Base-by-base conservation (phyloP, 2,888 invertebrate species). In the Julus scandinavius region DNA sequence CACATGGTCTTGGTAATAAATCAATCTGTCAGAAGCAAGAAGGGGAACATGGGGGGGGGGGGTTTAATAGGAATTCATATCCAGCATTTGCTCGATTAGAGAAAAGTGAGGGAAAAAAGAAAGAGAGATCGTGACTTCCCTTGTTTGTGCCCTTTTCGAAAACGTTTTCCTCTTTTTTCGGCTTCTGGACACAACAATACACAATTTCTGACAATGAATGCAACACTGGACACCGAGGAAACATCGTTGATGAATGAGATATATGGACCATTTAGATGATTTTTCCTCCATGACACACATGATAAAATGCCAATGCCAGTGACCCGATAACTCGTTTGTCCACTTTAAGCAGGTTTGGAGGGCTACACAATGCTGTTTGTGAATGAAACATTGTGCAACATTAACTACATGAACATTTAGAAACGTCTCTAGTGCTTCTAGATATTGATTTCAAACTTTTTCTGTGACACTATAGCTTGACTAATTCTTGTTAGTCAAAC, bases 21-120 rank as follows among this genome's bases (percentile, higher is more conserved):
- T 88, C 88, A 88, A 88, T 88, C 88, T 88, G 88, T 88, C 88
- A 88, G 9, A 87, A 38, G 20, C 85, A 85, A 85, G 85, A 50
- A 85, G n/a, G 41, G 45, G 85, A 85, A 50, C 85, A 85, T 85
- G n/a, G 85, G 50, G 50, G 41, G 85, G 20, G 50, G 3, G 85
- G 45, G 11, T 85, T 85, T 85, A 85, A 85, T 85, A 85, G 85
- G 85, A 85, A 85, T 45, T 85, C 80, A 80, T 80, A 80, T 80
- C 80, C 38, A 80, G 80, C 80, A 80, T 80, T 80, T 80, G 80
- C 80, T 80, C 80, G 80, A 80, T 80, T 80, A 80, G 80, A 80
- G 80, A 38, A 45, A 45, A 45, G n/a, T n/a, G n/a, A n/a, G n/a
- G n/a, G n/a, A n/a, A n/a, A n/a, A n/a, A n/a, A n/a, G n/a, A n/a